These are phyloP conservation scores for Erpetoichthys calabaricus DNA, from an alignment of 2,797 vertebrate genomes.

Conservation along the genomic window DNA sequence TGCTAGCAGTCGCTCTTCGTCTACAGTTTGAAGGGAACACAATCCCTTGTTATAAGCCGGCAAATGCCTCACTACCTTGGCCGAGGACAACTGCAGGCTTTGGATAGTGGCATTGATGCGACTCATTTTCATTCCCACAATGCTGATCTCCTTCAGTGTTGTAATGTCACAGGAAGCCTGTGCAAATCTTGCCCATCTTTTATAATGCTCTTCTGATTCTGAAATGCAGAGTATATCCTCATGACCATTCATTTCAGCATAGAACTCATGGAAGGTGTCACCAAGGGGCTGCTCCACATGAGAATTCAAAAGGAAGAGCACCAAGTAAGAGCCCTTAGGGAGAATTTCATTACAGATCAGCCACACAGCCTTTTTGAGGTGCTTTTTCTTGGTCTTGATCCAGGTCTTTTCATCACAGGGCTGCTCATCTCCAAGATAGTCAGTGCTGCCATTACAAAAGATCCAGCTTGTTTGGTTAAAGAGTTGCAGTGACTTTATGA, in stretches of 20 bases:
- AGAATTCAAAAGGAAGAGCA: slow-evolving; percentile 44
- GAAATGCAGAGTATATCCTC: slow-evolving; percentile 39
- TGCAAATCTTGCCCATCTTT: slow-evolving; percentile 39
- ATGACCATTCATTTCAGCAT: slow-evolving; percentile 40
- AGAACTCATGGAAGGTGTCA: slow-evolving; percentile 45
- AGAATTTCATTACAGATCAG: slow-evolving; percentile 46
- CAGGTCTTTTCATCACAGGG: slow-evolving; percentile 41
- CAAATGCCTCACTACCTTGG: slow-evolving; percentile 19
- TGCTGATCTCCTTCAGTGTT: slow-evolving; percentile 31
- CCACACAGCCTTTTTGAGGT: slow-evolving; percentile 37
- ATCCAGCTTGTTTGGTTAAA: slow-evolving; percentile 47
- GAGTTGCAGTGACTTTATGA: slow-evolving; percentile 26
- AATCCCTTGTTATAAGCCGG: slow-evolving; percentile 28
- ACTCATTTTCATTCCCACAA: slow-evolving; percentile 45
- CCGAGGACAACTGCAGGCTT: slow-evolving; percentile 24
- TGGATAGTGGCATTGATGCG: slow-evolving; percentile 40
- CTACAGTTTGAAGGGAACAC: slow-evolving; percentile 22
- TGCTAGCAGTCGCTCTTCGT: slow-evolving; percentile 38
- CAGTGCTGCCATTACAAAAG: slow-evolving; percentile 43
- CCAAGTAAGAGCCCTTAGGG: slow-evolving; percentile 27
- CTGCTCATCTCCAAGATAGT: slow-evolving; percentile 30
- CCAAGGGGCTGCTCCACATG: slow-evolving; percentile 40
- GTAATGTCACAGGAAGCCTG: slow-evolving; percentile 29
- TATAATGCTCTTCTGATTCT: slow-evolving; percentile 39
- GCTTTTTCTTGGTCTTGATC: slow-evolving; percentile 38